phyloP scores from a whole-genome alignment of 2,797 vertebrate species.

The Hafferia zeledoni region DNA sequence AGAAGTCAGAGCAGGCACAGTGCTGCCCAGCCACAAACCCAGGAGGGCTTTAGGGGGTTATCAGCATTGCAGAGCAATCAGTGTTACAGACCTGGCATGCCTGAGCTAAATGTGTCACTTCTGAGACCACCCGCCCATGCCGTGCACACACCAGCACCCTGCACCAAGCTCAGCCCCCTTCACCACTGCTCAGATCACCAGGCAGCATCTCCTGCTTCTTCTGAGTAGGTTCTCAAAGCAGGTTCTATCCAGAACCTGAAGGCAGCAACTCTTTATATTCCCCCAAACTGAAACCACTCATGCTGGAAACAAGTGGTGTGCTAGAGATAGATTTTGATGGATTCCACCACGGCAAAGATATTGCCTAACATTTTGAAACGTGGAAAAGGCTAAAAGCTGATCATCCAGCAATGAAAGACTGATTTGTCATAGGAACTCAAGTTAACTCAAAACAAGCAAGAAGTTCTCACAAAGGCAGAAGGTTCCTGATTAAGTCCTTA shows the following conservation, averaged over 20 bases:
- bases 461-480: neutral
- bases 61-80: accelerated
- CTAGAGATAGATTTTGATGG: neutral
- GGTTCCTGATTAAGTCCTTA: neutral
- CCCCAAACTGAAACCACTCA: neutral
- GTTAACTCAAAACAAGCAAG: neutral
- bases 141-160: neutral
- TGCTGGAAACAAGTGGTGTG: neutral
- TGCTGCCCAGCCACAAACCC: neutral
- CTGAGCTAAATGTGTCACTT: accelerated
- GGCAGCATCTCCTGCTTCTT: neutral
- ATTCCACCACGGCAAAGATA: neutral
- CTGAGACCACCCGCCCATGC: neutral
- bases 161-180: neutral
- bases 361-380: neutral
- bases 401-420: neutral
- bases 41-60: neutral
- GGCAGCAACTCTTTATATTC: neutral
- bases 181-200: neutral
- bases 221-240: neutral
- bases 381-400: neutral
- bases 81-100: neutral
- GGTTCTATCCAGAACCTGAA: neutral
- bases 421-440: neutral
- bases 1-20: neutral